Percentiles rank a stretch among this genome's conserved stretches.
Conservation (phyloP, 2,113 vertebrate genomes). For the Bucco capensis region DNA sequence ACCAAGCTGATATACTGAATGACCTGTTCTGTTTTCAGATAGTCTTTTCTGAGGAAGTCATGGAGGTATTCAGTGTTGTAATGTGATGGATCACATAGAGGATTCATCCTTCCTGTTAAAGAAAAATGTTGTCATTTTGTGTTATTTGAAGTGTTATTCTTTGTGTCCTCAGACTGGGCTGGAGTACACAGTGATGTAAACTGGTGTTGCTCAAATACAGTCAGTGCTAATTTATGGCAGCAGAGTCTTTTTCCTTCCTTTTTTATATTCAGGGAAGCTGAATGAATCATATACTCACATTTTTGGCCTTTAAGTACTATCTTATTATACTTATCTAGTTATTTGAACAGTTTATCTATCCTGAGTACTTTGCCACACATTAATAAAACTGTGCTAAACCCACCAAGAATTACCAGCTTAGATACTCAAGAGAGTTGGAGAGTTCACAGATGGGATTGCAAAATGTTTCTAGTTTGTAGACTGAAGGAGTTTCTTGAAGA, state of each 20-base stretch:
- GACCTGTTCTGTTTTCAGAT: background rate
- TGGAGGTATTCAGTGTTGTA: background rate
- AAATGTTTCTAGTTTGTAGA: background rate
- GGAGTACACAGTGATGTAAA: background rate
- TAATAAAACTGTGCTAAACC: background rate
- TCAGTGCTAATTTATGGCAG: background rate
- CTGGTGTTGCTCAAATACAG: background rate
- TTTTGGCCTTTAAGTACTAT: background rate
- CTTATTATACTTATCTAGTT: background rate
- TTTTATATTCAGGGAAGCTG: background rate
- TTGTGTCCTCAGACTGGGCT: rapidly evolving
- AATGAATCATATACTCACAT: background rate
- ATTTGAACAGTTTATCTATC: background rate
- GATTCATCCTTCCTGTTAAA: background rate
- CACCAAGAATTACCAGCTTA: background rate
- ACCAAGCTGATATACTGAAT: background rate
- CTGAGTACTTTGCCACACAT: background rate
- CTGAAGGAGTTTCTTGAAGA: background rate
- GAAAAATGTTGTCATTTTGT: background rate
- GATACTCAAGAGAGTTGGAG: background rate
- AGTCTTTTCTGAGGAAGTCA: too few species aligned
- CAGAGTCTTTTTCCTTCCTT: background rate
- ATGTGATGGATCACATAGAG: background rate
- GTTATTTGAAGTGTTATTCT: background rate
- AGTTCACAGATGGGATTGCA: background rate